A percentile compares a stretch with the other conserved stretches of the same genome.
These are phyloP conservation scores for Sycophaga agraensis DNA, from an alignment of 1,140 invertebrate species.

Conservation along the genomic window DNA sequence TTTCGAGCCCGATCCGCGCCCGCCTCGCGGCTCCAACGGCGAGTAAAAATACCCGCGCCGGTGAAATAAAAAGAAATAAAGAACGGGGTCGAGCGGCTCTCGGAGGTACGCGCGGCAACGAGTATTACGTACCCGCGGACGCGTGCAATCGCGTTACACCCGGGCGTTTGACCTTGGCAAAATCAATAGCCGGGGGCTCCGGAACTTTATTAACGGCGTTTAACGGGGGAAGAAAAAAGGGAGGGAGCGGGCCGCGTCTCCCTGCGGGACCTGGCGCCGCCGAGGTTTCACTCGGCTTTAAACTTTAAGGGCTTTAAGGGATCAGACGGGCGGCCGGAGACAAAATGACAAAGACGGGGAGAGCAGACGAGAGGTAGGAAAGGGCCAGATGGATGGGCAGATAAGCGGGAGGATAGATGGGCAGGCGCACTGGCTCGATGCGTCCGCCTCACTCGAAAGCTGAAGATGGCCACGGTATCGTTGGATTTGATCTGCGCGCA, in stretches of 20 bases:
- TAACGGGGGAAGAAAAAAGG: neutral
- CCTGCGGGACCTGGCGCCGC: too few species aligned
- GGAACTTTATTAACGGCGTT: neutral
- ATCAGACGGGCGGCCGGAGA: neutral
- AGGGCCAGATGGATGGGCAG: neutral
- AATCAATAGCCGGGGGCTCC: neutral
- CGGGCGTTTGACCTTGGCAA: neutral
- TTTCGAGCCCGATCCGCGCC: too few species aligned
- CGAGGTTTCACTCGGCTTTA: too few species aligned
- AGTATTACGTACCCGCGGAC: neutral
- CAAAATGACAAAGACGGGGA: neutral
- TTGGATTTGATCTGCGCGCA: too few species aligned
- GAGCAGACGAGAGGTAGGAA: neutral
- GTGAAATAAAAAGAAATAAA: neutral
- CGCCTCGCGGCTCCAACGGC: too few species aligned
- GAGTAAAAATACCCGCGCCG: neutral
- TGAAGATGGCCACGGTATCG: too few species aligned
- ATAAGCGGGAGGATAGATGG: too few species aligned
- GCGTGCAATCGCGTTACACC: neutral
- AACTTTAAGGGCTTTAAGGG: neutral
- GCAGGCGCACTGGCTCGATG: too few species aligned
- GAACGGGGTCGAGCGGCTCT: too few species aligned
- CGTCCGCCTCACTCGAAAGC: too few species aligned
- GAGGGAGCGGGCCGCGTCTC: neutral
- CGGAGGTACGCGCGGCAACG: too few species aligned